Evolutionary conservation across 1,140 invertebrate genomes (phyloP), one percentile per base, ranked within the genome.

Genomic region (Glossosoma conforme): DNA sequence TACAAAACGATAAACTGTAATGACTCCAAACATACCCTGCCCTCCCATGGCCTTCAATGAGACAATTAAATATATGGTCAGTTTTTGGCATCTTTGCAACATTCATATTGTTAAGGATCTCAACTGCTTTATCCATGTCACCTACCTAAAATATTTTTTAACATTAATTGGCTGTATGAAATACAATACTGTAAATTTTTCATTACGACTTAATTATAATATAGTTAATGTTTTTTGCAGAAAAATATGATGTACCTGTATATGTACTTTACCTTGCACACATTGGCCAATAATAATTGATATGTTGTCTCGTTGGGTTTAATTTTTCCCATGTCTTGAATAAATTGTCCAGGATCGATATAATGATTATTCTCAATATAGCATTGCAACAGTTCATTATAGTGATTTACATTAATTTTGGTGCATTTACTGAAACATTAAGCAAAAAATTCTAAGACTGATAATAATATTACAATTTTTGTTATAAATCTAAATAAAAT

Each of bases 21-120:
- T 25, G 8, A 9, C 25, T 17, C 32, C 11, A 52, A 49, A 58
- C 63, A 63, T 62, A 74, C 72, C 75, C 71, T 22, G 70, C 61
- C 63, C 74, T 76, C 10, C 76, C 70, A 68, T 83, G 75, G 25
- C 74, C 77, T 19, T 77, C 62, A 37, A 83, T 77, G 11, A 84
- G 68, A 38, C 72, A 69, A 60, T 78, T 78, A 61, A 82, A 82
- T 24, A 80, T 67, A 44, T 58, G 62, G 62, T 82, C 78, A 59
- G 75, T 78, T 1, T 79, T 66, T 19, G 75, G 66, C n/a, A 81
- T 54, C 8, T 66, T 61, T 50, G 69, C 63, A 14, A 67, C 56
- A 60, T 83, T 82, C 78, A 84, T 83, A 47, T 72, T 70, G 37
- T 76, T 68, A 24, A 84, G 65, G 6, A 83, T 74, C 58, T 76